Evolutionary conservation across 2,888 invertebrate genomes (phyloP).

Genomic region (Tiliacea aurago): DNA sequence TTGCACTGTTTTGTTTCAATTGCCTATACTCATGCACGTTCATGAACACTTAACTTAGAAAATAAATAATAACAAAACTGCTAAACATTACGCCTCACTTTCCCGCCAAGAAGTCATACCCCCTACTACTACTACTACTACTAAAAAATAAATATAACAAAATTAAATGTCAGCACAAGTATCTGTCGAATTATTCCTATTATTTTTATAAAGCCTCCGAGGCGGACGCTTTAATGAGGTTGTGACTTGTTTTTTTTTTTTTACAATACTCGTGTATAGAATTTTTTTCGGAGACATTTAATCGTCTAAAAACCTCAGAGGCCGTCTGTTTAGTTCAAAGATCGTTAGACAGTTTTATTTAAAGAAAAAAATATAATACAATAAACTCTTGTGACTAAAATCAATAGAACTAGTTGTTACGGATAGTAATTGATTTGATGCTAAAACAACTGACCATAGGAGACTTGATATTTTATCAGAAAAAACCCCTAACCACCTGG

Average conservation of each 20-base stretch:
- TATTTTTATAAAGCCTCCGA: constrained; percentile 29
- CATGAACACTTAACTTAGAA: too few relatives aligned
- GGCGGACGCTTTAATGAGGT: constrained; percentile 32
- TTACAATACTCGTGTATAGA: not conserved
- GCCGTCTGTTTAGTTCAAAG: not conserved
- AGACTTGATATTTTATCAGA: not conserved
- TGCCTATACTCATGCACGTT: too few relatives aligned
- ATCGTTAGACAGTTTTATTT: not conserved
- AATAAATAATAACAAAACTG: too few relatives aligned
- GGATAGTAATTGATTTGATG: not conserved
- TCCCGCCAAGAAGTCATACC: too few relatives aligned
- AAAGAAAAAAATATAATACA: not conserved
- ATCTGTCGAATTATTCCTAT: constrained; percentile 32
- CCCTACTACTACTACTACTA: too few relatives aligned
- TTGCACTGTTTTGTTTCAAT: too few relatives aligned
- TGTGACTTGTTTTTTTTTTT: constrained; percentile 25
- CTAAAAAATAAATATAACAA: constrained; percentile 3
- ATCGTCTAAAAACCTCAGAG: not conserved
- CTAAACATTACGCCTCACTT: too few relatives aligned
- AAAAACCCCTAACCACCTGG: not conserved
- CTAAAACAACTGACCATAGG: not conserved
- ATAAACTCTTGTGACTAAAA: not conserved
- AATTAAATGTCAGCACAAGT: constrained; percentile 10
- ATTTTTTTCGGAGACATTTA: constrained; percentile 20
- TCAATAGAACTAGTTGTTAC: not conserved